These are phyloP conservation scores for Trichogramma dendrolimi DNA, from an alignment of 2,888 invertebrate species.

Conservation along the genomic window DNA sequence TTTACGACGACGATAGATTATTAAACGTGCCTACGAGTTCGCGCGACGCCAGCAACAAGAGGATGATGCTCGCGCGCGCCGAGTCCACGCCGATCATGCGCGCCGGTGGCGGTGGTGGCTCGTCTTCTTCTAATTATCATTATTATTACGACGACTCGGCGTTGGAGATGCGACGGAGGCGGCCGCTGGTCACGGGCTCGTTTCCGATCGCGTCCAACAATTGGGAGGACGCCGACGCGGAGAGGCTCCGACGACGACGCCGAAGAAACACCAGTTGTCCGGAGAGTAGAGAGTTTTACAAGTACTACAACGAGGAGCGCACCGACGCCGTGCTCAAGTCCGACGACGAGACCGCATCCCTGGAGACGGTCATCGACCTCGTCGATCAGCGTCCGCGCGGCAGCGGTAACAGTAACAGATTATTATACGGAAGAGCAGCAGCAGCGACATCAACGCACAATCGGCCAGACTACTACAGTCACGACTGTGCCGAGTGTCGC, in stretches of 20 bases:
- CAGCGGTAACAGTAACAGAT: not conserved
- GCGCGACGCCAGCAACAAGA: not conserved
- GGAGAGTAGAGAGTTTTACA: conserved; percentile 34
- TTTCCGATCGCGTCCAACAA: conserved; percentile 3
- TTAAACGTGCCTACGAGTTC: not conserved
- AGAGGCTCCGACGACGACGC: conserved; percentile 37
- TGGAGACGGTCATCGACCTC: conserved; percentile 43
- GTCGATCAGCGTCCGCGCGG: conserved; percentile 1
- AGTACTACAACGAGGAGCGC: conserved; percentile 20
- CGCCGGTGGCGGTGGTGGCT: conserved; percentile 38
- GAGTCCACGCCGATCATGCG: conserved; percentile 45
- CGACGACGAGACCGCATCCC: conserved; percentile 48
- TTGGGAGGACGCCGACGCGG: conserved; percentile 28
- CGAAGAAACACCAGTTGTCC: conserved; percentile 44
- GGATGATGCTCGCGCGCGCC: conserved; percentile 36
- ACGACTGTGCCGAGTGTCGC: conserved; percentile 46
- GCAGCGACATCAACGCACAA: conserved; percentile 46
- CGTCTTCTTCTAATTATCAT: conserved; percentile 6
- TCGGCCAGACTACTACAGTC: conserved; percentile 34
- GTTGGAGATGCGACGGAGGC: not conserved
- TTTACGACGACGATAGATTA: not conserved
- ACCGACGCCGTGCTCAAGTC: conserved; percentile 37
- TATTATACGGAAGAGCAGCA: conserved; percentile 40
- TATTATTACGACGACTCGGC: conserved; percentile 24
- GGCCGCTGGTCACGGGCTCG: no score